Percentiles rank a stretch among this genome's conserved stretches.
Evolutionary conservation across 2,888 invertebrate genomes (phyloP).

Genomic region (Andrena fulva): DNA sequence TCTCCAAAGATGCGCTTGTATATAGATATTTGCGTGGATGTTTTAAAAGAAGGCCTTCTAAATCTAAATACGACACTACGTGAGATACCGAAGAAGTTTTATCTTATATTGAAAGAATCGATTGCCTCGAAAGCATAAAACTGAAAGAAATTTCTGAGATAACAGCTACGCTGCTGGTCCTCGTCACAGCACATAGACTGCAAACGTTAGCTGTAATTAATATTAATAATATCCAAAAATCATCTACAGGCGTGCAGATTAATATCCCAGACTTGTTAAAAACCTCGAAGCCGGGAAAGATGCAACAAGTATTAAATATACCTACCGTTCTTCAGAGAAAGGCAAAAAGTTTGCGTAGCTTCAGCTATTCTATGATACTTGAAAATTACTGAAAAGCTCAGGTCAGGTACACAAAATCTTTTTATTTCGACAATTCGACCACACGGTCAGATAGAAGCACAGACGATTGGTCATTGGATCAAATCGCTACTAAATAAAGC

Average conservation of each 20-base stretch:
- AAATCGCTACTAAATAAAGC: too few relatives aligned
- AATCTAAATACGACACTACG: background rate
- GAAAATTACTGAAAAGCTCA: background rate
- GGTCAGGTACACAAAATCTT: background rate
- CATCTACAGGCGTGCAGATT: background rate
- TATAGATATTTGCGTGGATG: slow-evolving; percentile 13
- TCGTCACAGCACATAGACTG: slow-evolving; percentile 9
- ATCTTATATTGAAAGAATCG: background rate
- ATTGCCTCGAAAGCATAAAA: background rate
- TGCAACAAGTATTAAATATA: background rate
- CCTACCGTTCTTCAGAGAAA: background rate
- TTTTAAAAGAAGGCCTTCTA: slow-evolving; percentile 1
- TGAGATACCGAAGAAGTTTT: slow-evolving; percentile 8
- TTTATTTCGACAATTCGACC: too few relatives aligned
- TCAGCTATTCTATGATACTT: background rate
- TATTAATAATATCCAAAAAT: background rate
- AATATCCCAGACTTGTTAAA: slow-evolving; percentile 17
- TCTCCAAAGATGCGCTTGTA: background rate
- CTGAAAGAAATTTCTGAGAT: background rate
- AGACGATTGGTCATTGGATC: too few relatives aligned
- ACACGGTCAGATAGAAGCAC: too few relatives aligned
- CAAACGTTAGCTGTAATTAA: slow-evolving; percentile 17
- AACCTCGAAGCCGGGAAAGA: slow-evolving; percentile 3
- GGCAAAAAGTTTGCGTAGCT: background rate
- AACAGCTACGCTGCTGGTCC: background rate